Percentiles rank a stretch among this genome's conserved stretches.
Evolutionary conservation across 2,888 invertebrate species (phyloP).

Genomic region (Panzeria rudis): DNA sequence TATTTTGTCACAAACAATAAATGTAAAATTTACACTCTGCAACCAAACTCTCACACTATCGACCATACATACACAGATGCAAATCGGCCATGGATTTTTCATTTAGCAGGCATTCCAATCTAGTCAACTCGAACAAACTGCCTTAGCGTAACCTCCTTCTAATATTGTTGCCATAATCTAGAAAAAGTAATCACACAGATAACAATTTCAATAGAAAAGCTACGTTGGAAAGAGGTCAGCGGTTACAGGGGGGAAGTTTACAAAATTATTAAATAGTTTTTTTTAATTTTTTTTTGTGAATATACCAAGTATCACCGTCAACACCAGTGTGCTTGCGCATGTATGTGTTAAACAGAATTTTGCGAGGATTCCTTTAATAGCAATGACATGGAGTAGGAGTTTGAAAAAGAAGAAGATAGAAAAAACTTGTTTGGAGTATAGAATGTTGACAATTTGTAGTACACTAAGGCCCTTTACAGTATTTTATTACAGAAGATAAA

Average conservation of each 20-base stretch:
- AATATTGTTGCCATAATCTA: slow-evolving; percentile 36
- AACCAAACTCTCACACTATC: slow-evolving; percentile 18
- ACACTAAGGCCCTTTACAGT: background rate
- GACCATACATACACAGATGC: background rate
- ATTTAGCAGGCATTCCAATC: slow-evolving; percentile 11
- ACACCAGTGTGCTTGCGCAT: slow-evolving; percentile 11
- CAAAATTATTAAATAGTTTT: slow-evolving; percentile 56
- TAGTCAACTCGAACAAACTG: slow-evolving; percentile 29
- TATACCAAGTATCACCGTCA: slow-evolving; percentile 55
- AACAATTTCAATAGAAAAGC: slow-evolving; percentile 37
- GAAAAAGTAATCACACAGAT: slow-evolving; percentile 46
- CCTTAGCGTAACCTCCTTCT: slow-evolving; percentile 48
- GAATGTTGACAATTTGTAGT: slow-evolving; percentile 53
- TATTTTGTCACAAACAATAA: slow-evolving; percentile 84
- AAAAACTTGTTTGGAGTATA: slow-evolving; percentile 6
- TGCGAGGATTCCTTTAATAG: slow-evolving; percentile 16
- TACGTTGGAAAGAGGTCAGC: background rate
- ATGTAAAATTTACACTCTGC: slow-evolving; percentile 79
- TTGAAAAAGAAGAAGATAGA: slow-evolving; percentile 15
- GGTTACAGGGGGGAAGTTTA: slow-evolving; percentile 5
- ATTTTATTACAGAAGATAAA: background rate
- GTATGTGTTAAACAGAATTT: slow-evolving; percentile 26
- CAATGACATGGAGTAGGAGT: slow-evolving; percentile 16
- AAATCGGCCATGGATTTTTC: background rate
- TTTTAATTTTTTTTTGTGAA: slow-evolving; percentile 17